Evolutionary conservation across 2,113 vertebrate species (phyloP).

Genomic region (Dasyurus viverrinus): DNA sequence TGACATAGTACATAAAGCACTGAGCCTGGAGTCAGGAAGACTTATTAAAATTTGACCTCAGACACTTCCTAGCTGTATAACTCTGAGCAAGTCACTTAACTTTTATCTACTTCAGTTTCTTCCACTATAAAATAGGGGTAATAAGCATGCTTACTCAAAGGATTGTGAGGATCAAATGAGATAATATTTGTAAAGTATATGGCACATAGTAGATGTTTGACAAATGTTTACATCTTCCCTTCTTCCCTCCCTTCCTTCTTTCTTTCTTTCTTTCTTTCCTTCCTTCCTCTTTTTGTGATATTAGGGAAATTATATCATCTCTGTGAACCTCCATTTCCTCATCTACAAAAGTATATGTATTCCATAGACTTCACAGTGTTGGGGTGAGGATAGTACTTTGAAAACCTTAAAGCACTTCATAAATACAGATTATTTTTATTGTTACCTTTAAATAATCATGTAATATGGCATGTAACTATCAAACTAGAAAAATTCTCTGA

Average conservation of each 20-base stretch:
- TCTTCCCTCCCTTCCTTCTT: background rate
- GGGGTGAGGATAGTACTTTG: background rate
- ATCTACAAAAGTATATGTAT: background rate
- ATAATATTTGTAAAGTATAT: background rate
- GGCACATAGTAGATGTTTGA: background rate
- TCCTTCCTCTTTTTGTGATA: background rate
- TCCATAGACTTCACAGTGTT: background rate
- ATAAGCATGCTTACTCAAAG: background rate
- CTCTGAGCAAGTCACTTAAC: background rate
- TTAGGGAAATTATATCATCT: background rate
- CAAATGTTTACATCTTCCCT: background rate
- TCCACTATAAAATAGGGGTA: background rate
- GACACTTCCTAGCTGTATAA: background rate
- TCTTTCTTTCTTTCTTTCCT: no score
- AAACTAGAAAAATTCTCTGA: background rate
- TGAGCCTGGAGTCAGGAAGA: background rate
- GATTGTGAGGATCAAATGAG: background rate
- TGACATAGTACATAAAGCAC: background rate
- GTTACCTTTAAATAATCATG: background rate
- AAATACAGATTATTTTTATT: background rate
- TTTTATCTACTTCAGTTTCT: background rate
- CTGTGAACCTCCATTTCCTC: background rate
- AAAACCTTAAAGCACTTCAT: background rate
- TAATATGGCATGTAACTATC: background rate
- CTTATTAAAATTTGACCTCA: background rate